A percentile compares a stretch with the other conserved stretches of the same genome.
These are phyloP conservation scores for Spodoptera exigua DNA, from an alignment of 2,888 invertebrate species.

Conservation along the genomic window DNA sequence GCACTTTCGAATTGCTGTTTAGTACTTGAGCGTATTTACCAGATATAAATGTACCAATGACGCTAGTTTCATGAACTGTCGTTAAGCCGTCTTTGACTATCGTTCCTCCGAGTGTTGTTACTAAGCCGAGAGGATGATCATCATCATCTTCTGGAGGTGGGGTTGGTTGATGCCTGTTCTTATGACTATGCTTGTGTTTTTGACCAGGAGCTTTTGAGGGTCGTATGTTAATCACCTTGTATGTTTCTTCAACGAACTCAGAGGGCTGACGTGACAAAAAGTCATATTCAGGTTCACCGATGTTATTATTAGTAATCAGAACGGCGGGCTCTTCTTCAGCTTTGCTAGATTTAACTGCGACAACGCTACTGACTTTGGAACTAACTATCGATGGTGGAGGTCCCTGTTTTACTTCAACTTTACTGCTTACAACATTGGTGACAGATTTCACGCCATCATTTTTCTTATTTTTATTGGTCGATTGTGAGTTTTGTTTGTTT, in stretches of 20 bases:
- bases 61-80: conserved; percentile 95
- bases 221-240: conserved; percentile 94
- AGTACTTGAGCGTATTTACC: conserved; percentile 96
- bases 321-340: conserved; percentile 89
- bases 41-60: conserved; percentile 96
- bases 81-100: conserved; percentile 95
- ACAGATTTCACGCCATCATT: conserved; percentile 77
- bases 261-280: conserved; percentile 95
- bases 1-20: conserved; percentile 93
- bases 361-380: conserved; percentile 87
- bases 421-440: conserved; percentile 81
- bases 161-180: conserved; percentile 81
- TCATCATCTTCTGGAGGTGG: conserved; percentile 88
- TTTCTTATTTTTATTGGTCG: conserved; percentile 74
- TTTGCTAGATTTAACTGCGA: conserved; percentile 86
- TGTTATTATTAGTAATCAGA: conserved; percentile 91
- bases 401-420: conserved; percentile 86
- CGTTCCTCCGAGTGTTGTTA: conserved; percentile 95
- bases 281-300: conserved; percentile 95
- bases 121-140: conserved; percentile 93
- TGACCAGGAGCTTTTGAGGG: conserved; percentile 90
- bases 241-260: conserved; percentile 95
- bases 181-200: conserved; percentile 83
- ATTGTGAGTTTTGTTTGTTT: conserved; percentile 70
- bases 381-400: conserved; percentile 72